Evolutionary conservation across 92 coral and sea anemone species (phyloP).

Genomic region (Desmophyllum pertusum): DNA sequence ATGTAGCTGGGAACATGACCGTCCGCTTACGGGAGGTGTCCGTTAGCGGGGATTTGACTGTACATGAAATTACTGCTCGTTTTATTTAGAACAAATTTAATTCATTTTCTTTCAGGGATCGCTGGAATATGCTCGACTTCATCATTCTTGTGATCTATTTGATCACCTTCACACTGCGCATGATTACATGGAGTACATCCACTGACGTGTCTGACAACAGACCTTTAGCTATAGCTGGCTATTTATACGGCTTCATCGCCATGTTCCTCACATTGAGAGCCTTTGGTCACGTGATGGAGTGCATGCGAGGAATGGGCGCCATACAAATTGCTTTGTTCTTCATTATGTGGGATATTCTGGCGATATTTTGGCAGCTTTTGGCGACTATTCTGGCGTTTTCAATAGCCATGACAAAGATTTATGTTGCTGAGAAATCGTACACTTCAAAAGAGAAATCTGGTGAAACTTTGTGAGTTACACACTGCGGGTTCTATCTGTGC

Average conservation of each 20-base stretch:
- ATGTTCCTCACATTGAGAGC: constrained; percentile 47
- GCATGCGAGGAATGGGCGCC: constrained; percentile 40
- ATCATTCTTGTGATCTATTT: constrained; percentile 27
- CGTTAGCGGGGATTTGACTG: too few species aligned
- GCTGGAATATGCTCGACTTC: constrained; percentile 56
- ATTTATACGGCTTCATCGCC: constrained; percentile 52
- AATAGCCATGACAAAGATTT: constrained; percentile 45
- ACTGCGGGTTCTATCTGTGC: background rate
- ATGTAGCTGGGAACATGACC: too few species aligned
- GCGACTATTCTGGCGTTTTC: constrained; percentile 52
- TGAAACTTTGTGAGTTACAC: background rate
- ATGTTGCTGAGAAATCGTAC: constrained; percentile 31
- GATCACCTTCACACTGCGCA: constrained; percentile 21
- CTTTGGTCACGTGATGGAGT: constrained; percentile 62
- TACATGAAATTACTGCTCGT: too few species aligned
- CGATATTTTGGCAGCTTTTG: constrained; percentile 43
- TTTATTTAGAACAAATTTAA: background rate
- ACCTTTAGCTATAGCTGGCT: constrained; percentile 39
- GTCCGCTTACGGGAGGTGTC: too few species aligned
- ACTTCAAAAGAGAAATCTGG: background rate
- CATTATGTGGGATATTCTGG: constrained; percentile 36
- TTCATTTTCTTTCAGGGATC: constrained; percentile 39
- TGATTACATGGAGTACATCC: constrained; percentile 31
- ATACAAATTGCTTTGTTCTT: constrained; percentile 52
- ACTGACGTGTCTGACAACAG: constrained; percentile 31